phyloP scores from a whole-genome alignment of 2,888 invertebrate genomes.

The Campoletis raptor region DNA sequence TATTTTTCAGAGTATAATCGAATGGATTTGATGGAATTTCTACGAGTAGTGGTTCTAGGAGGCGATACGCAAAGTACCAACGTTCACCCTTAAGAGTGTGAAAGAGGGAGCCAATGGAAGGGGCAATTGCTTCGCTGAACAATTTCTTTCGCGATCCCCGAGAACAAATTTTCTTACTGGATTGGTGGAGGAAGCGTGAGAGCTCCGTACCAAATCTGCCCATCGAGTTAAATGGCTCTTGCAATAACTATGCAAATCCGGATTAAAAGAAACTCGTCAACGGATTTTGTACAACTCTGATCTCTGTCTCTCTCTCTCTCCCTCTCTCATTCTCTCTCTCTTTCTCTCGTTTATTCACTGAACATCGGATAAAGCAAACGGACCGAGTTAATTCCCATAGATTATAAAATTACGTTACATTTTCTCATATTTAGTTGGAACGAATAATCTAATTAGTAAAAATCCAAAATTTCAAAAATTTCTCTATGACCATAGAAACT shows the following conservation, averaged over 20 bases:
- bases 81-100: not conserved
- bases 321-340: not conserved
- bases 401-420: constrained; percentile 27
- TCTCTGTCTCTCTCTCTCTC: not conserved
- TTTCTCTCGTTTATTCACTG: not conserved
- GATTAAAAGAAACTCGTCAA: constrained; percentile 61
- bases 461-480: not conserved
- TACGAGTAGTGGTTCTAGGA: constrained; percentile 36
- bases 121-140: constrained; percentile 41
- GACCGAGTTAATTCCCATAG: constrained; percentile 41
- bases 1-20: constrained; percentile 44
- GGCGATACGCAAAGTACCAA: constrained; percentile 15
- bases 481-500: not conserved
- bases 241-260: constrained; percentile 64
- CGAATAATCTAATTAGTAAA: not conserved
- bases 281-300: constrained; percentile 29
- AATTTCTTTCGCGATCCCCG: constrained; percentile 45
- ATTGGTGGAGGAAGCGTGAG: constrained; percentile 9
- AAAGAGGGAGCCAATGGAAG: not conserved
- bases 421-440: not conserved
- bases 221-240: constrained; percentile 56
- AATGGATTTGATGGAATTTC: constrained; percentile 50
- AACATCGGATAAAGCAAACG: constrained; percentile 25
- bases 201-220: constrained; percentile 41
- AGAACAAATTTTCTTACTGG: constrained; percentile 23